These are phyloP conservation scores for Eucidaris tribuloides DNA, from an alignment of 35 echinoderm and acorn worm species.

Conservation along the genomic window DNA sequence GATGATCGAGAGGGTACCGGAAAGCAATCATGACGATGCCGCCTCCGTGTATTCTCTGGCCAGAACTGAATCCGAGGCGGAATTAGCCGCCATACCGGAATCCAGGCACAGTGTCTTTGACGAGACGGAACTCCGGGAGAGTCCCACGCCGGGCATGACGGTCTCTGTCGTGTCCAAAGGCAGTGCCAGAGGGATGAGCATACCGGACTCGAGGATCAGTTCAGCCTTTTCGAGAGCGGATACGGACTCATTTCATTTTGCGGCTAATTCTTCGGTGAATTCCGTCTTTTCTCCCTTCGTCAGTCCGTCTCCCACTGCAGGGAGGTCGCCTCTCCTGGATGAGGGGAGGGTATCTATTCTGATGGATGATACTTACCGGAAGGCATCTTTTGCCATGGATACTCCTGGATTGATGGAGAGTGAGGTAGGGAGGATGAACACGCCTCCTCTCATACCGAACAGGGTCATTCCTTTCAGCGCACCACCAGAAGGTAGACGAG, in stretches of 20 bases:
- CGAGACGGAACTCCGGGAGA: background rate
- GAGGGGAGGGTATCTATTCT: too few relatives aligned
- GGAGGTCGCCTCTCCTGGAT: background rate
- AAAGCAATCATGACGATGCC: background rate
- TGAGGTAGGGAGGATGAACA: background rate
- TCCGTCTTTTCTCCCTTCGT: background rate
- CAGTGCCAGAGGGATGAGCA: background rate
- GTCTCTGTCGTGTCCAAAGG: background rate
- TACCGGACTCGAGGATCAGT: background rate
- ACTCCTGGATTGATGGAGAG: too few relatives aligned
- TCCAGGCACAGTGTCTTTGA: background rate
- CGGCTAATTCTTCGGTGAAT: background rate
- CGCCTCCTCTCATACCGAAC: background rate
- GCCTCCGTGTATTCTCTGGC: background rate
- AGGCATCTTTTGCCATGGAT: background rate
- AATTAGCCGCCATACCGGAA: background rate
- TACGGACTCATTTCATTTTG: slow-evolving; percentile 11
- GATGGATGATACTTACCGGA: too few relatives aligned
- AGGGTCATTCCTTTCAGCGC: slow-evolving; percentile 12
- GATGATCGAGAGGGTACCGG: background rate
- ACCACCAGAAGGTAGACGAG: slow-evolving; percentile 43
- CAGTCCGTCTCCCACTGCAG: background rate
- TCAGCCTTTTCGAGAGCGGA: background rate
- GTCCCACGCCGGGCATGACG: background rate
- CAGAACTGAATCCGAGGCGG: background rate